Evolutionary conservation across 2,797 vertebrate species (phyloP), one percentile per base, ranked within the genome.

Genomic region (Nannoperca obscura): DNA sequence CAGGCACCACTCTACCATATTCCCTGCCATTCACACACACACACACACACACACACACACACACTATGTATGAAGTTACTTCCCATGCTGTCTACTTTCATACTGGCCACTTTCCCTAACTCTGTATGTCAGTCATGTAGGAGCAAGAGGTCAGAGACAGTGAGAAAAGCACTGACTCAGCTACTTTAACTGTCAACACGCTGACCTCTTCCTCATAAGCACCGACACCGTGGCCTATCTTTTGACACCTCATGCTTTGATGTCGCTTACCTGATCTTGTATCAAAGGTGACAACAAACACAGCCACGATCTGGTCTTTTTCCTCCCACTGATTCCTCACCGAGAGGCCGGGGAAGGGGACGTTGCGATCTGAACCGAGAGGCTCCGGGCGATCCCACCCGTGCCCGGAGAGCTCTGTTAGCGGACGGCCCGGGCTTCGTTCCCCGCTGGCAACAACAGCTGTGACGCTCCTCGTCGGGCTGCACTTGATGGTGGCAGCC

Each of bases 1-100:
- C 84, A 98, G 93, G 84, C 97, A 98, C 98, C 98, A 99, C 83
- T 99, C 98, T 3, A 99, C 95, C 95, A 99, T 97, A 88, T 99
- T 99, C 80, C 98, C 98, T 99, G 91, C 1, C 52, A 42, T 47
- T 52, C 72, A 82, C 40, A 75, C 40, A 79, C 27, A 81, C 59
- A 73, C 54, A 74, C 61, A 81, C 22, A 67, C 22, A 63, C 17
- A 67, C 36, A 67, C 30, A 76, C 52, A 73, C 15, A 76, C 30
- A 32, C 30, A 32, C 30, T n/a, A n/a, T n/a, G n/a, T n/a, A 57
- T 24, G 9, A 70, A 47, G 44, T 57, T 24, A 87, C 75, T 86
- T 83, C 80, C 69, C 49, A 40, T 65, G 12, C 22, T 7, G n/a
- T 42, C 20, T 13, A 64, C 88, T 92, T 86, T 91, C 86, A 68